Percentiles rank a stretch among this genome's conserved stretches.
These are phyloP conservation scores for Manis javanica DNA, from an alignment of 2,797 vertebrate genomes.

Conservation along the genomic window DNA sequence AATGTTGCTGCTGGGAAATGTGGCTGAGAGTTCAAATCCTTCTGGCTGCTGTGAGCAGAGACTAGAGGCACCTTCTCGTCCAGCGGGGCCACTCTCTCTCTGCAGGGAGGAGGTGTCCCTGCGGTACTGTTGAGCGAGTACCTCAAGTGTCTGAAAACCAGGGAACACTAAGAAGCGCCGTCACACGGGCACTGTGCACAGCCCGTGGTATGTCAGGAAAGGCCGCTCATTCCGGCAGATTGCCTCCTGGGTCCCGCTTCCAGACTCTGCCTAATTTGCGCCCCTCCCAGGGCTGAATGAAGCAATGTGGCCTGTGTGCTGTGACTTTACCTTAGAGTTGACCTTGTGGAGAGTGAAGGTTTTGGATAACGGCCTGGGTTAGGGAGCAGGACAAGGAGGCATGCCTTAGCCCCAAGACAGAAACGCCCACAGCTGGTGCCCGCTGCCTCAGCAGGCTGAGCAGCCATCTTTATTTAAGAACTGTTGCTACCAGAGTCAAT, in stretches of 20 bases:
- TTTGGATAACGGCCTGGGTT: not conserved
- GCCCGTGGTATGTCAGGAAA: not conserved
- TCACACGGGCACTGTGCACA: not conserved
- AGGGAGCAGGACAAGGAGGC: not conserved
- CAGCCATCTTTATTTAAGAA: conserved; percentile 86
- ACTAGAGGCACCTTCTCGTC: not conserved
- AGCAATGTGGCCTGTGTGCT: fast-evolving
- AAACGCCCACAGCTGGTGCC: not conserved
- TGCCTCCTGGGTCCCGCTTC: no score
- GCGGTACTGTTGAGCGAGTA: not conserved
- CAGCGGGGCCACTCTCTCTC: not conserved
- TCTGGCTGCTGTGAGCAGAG: not conserved
- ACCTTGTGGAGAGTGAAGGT: no score
- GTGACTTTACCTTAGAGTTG: not conserved
- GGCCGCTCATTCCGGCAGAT: not conserved
- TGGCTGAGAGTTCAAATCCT: not conserved
- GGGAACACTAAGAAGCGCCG: not conserved
- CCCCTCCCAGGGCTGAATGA: not conserved
- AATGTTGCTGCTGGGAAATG: not conserved
- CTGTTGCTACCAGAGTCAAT: conserved; percentile 80
- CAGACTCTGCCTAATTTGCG: not conserved
- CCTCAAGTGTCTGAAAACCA: not conserved
- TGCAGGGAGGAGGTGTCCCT: not conserved
- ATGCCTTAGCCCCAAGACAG: not conserved
- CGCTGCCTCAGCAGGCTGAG: conserved; percentile 58